Base-by-base conservation (phyloP, 35 echinoderm and acorn worm genomes). In the Apostichopus japonicus region DNA sequence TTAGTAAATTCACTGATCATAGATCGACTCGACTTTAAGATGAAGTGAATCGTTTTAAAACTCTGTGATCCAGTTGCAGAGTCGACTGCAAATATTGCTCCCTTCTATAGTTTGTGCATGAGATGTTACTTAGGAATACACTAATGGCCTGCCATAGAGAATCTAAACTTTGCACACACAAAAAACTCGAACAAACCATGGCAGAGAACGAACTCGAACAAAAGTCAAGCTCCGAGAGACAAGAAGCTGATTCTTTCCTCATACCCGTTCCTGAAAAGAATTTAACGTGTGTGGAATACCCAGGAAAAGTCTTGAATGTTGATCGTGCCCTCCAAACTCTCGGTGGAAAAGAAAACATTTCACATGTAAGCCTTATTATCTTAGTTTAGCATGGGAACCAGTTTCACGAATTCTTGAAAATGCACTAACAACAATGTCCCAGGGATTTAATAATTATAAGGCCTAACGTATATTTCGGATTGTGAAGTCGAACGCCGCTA, bases 321-420 rank as follows among this genome's bases (percentile, higher is more conserved):
- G 90, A 91, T 5, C 71, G 90, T 61, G 76, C 77, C 33, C 33
- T 91, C 17, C 17, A 91, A 91, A 91, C 90, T 56, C 90, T 91
- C 19, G 90, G 90, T 13, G 90, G 90, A 61, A 72, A 79, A 51
- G 90, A 91, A 78, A 79, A 22, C 14, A 14, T 91, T 21, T 91
- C 90, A 15, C 71, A 91, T 17, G 90, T 91, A 58, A 79, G 90
- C 44, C 8, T 17, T 15, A 22, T 87, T 24, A 24, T 5, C 17
- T 21, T 55, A 13, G 23, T 44, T 7, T 87, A 17, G 8, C 33
- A 44, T 54, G 51, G 79, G 56, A 23, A 87, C 63, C 23, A 25
- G 23, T 87, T 87, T 56, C 86, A 87, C 86, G 86, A 87, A 71
- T 67, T 44, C 33, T 44, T 44, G 33, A 44, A 44, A 44, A 44